Percentiles rank a stretch among this genome's conserved stretches.
Conservation (phyloP, 2,888 invertebrate species). For the Polyommatus iphigenia region DNA sequence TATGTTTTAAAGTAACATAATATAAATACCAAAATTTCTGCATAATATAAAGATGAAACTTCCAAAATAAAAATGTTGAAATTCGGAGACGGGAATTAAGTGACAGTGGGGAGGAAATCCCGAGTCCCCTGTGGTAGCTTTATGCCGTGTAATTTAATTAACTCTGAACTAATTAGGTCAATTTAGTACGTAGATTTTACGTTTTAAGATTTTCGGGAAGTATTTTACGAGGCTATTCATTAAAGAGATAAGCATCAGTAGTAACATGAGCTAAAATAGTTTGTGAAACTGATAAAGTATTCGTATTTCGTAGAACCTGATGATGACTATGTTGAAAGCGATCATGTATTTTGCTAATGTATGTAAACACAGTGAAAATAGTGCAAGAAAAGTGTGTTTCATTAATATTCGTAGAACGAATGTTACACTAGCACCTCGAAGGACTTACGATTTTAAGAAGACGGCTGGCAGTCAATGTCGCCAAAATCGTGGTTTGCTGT, state of each 20-base stretch:
- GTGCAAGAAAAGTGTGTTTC: too few species aligned
- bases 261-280: background rate
- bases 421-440: background rate
- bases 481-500: background rate
- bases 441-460: background rate
- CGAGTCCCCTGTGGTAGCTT: slow-evolving; percentile 34
- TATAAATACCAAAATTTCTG: background rate
- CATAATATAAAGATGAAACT: background rate
- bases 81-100: slow-evolving; percentile 29
- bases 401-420: background rate
- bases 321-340: too few species aligned
- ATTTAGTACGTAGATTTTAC: slow-evolving; percentile 30
- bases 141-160: slow-evolving; percentile 35
- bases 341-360: too few species aligned
- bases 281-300: background rate
- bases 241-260: slow-evolving; percentile 7
- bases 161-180: slow-evolving; percentile 33
- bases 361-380: too few species aligned
- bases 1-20: background rate
- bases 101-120: slow-evolving; percentile 32
- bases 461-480: background rate
- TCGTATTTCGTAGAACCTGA: too few species aligned
- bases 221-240: slow-evolving; percentile 21
- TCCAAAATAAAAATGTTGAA: slow-evolving; percentile 1
- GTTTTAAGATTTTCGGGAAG: slow-evolving; percentile 26